A percentile compares a stretch with the other conserved stretches of the same genome.
Conservation (phyloP, 2,797 vertebrate genomes). For the Poeciliopsis turneri region DNA sequence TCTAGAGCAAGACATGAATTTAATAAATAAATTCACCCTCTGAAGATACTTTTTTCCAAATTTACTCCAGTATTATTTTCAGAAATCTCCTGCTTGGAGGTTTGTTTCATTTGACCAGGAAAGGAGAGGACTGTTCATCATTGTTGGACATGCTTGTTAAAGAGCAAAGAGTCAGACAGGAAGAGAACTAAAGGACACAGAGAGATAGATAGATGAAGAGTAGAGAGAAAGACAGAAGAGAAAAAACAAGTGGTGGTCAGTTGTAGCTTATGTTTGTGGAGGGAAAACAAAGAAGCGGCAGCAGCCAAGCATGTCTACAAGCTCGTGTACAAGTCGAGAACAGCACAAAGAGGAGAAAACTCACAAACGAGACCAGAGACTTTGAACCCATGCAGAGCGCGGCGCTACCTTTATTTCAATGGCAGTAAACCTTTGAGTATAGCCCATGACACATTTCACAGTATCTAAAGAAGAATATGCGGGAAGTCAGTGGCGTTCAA, state of each 20-base stretch:
- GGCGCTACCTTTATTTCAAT: conserved; percentile 84
- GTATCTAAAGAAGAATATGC: conserved; percentile 83
- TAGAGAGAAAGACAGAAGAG: conserved; percentile 19
- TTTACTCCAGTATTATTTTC: not conserved
- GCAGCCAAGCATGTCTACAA: conserved; percentile 95
- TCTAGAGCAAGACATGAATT: not conserved
- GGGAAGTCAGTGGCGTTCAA: conserved; percentile 73
- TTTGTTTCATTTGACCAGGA: conserved; percentile 27
- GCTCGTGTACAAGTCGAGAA: conserved; percentile 79
- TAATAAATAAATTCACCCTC: not conserved
- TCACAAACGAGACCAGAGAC: conserved; percentile 85
- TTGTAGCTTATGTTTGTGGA: conserved; percentile 84
- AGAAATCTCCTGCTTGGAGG: not conserved
- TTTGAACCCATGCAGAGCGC: conserved; percentile 88
- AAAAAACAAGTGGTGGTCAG: conserved; percentile 68
- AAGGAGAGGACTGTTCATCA: conserved; percentile 39
- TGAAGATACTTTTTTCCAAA: not conserved
- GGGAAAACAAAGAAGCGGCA: conserved; percentile 75
- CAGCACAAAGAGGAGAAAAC: conserved; percentile 85
- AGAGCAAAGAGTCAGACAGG: conserved; percentile 34
- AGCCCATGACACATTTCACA: conserved; percentile 91
- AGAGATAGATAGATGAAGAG: not conserved
- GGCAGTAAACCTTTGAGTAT: conserved; percentile 99
- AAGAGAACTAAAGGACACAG: conserved; percentile 6
- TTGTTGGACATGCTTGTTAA: conserved; percentile 70